A percentile compares a stretch with the other conserved stretches of the same genome.
Evolutionary conservation across 2,888 invertebrate genomes (phyloP).

Genomic region (Meiosimyza platycephala): DNA sequence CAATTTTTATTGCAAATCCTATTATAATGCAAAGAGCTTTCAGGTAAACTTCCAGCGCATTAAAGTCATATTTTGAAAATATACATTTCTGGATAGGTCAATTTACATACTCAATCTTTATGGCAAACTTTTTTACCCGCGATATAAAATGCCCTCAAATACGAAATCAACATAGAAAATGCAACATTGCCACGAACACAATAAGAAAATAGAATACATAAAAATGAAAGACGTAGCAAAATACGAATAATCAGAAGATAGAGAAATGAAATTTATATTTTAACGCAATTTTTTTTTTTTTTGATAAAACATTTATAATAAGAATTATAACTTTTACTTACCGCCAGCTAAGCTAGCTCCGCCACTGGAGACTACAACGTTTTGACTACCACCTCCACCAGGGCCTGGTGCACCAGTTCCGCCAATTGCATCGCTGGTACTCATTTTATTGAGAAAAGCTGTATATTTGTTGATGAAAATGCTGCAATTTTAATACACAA

Average conservation of each 20-base stretch:
- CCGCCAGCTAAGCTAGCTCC: conserved; percentile 49
- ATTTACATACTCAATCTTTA: neutral
- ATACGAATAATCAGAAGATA: conserved; percentile 44
- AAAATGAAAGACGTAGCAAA: conserved; percentile 48
- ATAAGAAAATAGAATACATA: conserved; percentile 51
- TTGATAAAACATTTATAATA: conserved; percentile 13
- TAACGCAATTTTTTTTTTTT: conserved; percentile 3
- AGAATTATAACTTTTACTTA: conserved; percentile 46
- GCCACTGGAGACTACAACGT: conserved; percentile 23
- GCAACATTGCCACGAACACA: conserved; percentile 55
- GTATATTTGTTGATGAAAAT: conserved; percentile 54
- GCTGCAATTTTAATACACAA: conserved; percentile 42
- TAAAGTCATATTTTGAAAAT: no score
- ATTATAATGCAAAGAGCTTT: no score
- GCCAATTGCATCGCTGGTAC: conserved; percentile 53
- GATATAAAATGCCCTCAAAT: neutral
- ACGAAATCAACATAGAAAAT: conserved; percentile 25
- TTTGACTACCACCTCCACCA: conserved; percentile 48
- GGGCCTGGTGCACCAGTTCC: conserved; percentile 49
- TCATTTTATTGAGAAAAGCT: conserved; percentile 57
- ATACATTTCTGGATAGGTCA: neutral
- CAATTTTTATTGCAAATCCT: no score
- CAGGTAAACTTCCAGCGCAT: no score
- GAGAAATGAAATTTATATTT: conserved; percentile 42
- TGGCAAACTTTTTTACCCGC: neutral